Percentiles rank a stretch among this genome's conserved stretches.
Conservation (phyloP, 35 echinoderm and acorn worm species). For the Heliocidaris erythrogramma region DNA sequence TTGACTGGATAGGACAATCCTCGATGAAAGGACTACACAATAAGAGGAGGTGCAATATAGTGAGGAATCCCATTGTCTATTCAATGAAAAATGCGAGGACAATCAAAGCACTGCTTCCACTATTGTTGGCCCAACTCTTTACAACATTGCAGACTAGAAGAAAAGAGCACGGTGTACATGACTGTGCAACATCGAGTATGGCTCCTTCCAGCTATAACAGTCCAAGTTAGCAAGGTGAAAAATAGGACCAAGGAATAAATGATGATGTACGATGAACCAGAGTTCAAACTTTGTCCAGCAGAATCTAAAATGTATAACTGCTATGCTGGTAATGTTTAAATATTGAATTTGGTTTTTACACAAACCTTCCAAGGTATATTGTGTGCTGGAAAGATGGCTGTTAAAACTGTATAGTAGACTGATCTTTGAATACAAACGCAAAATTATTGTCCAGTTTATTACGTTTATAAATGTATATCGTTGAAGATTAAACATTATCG, state of each 20-base stretch:
- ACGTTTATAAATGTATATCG: no score
- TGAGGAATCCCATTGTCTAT: slow-evolving; percentile 24
- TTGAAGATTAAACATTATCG: no score
- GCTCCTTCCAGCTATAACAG: no score
- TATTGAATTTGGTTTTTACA: no score
- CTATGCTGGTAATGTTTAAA: background rate
- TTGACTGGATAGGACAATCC: background rate
- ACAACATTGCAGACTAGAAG: no score
- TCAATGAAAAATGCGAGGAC: background rate
- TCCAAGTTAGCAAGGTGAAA: background rate
- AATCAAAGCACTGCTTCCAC: slow-evolving; percentile 11
- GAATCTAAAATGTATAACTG: background rate
- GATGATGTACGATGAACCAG: background rate
- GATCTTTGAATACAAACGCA: no score
- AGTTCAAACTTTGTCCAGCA: slow-evolving; percentile 18
- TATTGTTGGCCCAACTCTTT: background rate
- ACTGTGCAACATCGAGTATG: background rate
- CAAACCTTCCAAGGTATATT: no score
- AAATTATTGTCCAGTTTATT: no score
- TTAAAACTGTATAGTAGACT: no score
- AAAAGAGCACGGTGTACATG: background rate
- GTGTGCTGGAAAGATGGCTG: no score
- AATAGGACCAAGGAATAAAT: background rate
- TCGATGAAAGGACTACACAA: slow-evolving; percentile 13
- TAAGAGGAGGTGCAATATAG: background rate